These are phyloP conservation scores for Acrocephalus arundinaceus DNA, from an alignment of 2,113 vertebrate genomes.

Conservation along the genomic window DNA sequence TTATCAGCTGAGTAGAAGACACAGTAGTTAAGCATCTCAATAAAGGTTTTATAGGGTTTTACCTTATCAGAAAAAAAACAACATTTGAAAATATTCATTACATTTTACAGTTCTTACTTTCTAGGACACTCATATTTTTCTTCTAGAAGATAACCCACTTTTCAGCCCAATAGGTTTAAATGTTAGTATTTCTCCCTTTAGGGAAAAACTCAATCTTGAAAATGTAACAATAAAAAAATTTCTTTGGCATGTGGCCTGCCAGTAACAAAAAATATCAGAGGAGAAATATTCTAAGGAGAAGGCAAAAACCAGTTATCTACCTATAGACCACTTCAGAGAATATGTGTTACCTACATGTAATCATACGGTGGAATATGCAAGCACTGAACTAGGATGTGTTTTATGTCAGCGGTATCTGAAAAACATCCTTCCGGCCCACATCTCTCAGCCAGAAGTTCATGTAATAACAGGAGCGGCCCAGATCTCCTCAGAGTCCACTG, in stretches of 20 bases:
- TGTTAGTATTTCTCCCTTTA: background rate
- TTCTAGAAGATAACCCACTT: background rate
- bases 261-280: background rate
- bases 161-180: background rate
- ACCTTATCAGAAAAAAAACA: background rate
- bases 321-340: background rate
- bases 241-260: background rate
- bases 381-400: background rate
- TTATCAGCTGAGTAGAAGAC: background rate
- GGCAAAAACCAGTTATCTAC: background rate
- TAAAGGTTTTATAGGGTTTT: background rate
- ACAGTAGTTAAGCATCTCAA: background rate
- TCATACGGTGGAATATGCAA: background rate
- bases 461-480: background rate
- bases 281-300: background rate
- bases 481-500: background rate
- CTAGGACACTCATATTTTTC: background rate
- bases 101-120: background rate
- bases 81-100: background rate
- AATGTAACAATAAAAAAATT: background rate
- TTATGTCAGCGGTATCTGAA: background rate
- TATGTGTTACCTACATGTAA: background rate
- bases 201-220: background rate
- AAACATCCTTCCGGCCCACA: background rate
- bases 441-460: background rate